Base-by-base conservation (phyloP, 2,113 vertebrate genomes). In the Prinia subflava region DNA sequence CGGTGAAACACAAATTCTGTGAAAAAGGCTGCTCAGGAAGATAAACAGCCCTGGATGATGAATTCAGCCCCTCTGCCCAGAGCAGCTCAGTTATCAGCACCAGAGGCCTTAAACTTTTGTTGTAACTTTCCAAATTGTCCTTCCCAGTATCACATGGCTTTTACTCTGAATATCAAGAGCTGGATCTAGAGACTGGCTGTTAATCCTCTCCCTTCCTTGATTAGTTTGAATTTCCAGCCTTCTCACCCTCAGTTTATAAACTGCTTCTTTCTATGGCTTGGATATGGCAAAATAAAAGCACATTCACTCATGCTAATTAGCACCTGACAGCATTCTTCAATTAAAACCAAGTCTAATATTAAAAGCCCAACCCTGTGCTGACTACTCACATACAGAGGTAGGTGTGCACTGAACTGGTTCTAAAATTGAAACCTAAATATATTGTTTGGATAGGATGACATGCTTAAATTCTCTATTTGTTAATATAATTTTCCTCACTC, bases 51-150 rank as follows among this genome's bases (percentile, higher is more conserved):
- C 9, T 22, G 39, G 65, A 68, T 84, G 78, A 35, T 33, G 69
- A 60, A 94, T 50, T 86, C 62, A 23, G 52, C 52, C 73, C 73
- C 87, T 78, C 56, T 90, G 92, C 86, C 49, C 88, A 93, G 82
- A 39, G 27, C 0, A 50, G 85, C 65, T 90, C 86, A 11, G 64
- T 74, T 95, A 90, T 94, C 93, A 89, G 69, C 41, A 77, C 47
- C 83, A 87, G 18, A 90, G 89, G 77, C 93, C 89, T 83, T 69
- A 60, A 96, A 96, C 86, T 97, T 94, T 82, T 62, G 52, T 86
- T 92, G 65, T 62, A 84, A 90, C 86, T 96, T 95, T 95, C 86
- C 76, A 82, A 92, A 42, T 92, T 69, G 80, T 79, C 86, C 73
- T 71, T 87, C 44, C 69, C 10, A 1, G 37, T 79, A 39, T 96